Percentiles rank a stretch among this genome's conserved stretches.
Conservation (phyloP, 2,113 vertebrate genomes). For the Leptosomus discolor region DNA sequence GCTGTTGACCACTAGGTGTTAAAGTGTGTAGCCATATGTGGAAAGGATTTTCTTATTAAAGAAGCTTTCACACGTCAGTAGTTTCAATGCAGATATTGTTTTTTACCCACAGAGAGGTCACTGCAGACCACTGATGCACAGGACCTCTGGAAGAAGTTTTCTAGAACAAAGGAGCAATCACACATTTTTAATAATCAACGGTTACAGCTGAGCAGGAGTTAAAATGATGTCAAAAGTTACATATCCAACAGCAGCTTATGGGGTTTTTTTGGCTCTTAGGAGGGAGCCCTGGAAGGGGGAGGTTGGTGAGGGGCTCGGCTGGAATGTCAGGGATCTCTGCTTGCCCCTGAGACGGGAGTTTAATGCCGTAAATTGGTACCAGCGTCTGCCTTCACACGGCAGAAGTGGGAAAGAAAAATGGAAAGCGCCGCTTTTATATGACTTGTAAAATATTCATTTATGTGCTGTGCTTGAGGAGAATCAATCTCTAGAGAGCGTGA, state of each 20-base stretch:
- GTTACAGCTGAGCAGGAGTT: neutral
- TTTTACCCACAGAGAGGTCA: neutral
- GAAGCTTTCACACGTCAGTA: neutral
- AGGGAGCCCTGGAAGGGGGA: neutral
- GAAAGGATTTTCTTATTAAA: neutral
- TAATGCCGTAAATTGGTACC: rapidly evolving
- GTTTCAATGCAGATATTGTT: neutral
- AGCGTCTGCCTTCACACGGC: rapidly evolving
- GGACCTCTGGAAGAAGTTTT: neutral
- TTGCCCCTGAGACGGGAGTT: neutral
- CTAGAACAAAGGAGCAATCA: neutral
- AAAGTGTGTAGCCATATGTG: rapidly evolving
- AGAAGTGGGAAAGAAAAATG: neutral
- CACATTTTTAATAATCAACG: neutral
- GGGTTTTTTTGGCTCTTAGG: neutral
- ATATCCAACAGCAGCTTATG: neutral
- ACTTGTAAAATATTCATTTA: conserved; percentile 58
- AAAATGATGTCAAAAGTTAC: neutral
- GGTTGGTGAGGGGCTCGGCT: neutral
- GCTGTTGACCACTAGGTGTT: neutral
- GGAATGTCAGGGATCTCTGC: rapidly evolving
- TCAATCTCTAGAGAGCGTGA: conserved; percentile 25
- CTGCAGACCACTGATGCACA: neutral
- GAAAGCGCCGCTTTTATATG: conserved; percentile 10
- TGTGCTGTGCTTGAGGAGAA: neutral